These are phyloP conservation scores for Gastrophryne carolinensis DNA, from an alignment of 2,797 vertebrate species.

Conservation along the genomic window DNA sequence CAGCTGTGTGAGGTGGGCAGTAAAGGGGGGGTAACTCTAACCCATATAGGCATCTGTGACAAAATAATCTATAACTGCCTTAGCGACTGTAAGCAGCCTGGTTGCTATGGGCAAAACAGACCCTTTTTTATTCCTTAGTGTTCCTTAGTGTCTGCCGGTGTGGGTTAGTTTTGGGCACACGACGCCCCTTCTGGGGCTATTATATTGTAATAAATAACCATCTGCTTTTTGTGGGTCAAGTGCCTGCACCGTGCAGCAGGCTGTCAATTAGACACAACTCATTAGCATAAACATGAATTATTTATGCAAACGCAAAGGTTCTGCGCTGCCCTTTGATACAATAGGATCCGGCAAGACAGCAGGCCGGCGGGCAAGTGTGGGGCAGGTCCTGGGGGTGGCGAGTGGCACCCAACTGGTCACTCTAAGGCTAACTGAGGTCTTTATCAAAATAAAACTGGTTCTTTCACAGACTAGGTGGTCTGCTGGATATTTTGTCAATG, in stretches of 20 bases:
- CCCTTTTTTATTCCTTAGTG: too few relatives aligned
- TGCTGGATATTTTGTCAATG: background rate
- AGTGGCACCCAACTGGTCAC: background rate
- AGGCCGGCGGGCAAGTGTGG: background rate
- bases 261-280: constrained; percentile 22
- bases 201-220: constrained; percentile 20
- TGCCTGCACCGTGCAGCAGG: constrained; percentile 10
- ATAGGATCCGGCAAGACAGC: constrained; percentile 14
- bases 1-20: too few relatives aligned
- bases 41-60: too few relatives aligned
- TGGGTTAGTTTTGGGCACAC: too few relatives aligned
- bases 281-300: constrained; percentile 40
- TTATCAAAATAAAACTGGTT: background rate
- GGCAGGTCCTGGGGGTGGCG: constrained; percentile 9
- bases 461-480: background rate
- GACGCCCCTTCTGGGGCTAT: background rate
- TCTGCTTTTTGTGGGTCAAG: constrained; percentile 33
- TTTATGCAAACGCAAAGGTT: constrained; percentile 37
- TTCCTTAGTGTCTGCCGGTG: too few relatives aligned
- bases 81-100: too few relatives aligned
- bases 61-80: too few relatives aligned
- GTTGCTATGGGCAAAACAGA: too few relatives aligned
- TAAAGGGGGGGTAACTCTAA: too few relatives aligned
- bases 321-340: constrained; percentile 9
- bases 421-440: background rate